Percentiles rank a stretch among this genome's conserved stretches.
phyloP scores from a whole-genome alignment of 1,140 invertebrate genomes.

The Lordiphosa stackelbergi region DNA sequence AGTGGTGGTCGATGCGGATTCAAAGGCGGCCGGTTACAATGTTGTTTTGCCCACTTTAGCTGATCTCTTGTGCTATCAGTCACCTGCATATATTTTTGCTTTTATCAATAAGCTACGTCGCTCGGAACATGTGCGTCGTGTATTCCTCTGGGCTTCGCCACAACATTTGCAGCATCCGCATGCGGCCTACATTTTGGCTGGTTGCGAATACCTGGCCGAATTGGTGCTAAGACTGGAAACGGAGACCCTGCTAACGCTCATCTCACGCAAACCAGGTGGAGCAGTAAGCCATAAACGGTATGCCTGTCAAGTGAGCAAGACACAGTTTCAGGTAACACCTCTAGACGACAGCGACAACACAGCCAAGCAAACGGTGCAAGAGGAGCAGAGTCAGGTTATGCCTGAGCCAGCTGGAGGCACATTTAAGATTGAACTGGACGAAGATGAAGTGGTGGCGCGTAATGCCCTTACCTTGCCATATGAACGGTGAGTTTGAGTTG shows the following conservation, averaged over 20 bases:
- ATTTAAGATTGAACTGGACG: conserved; percentile 73
- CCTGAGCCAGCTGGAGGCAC: conserved; percentile 40
- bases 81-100: conserved; percentile 51
- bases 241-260: conserved; percentile 37
- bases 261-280: conserved; percentile 56
- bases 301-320: conserved; percentile 51
- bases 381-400: conserved; percentile 2
- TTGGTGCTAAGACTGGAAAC: conserved; percentile 55
- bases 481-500: conserved; percentile 56
- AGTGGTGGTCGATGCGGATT: neutral
- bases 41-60: conserved; percentile 62
- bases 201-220: conserved; percentile 67
- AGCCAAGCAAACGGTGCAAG: conserved; percentile 9
- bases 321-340: conserved; percentile 50
- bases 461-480: conserved; percentile 75
- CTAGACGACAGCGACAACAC: neutral
- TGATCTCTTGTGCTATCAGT: conserved; percentile 60
- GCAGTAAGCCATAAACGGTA: conserved; percentile 55
- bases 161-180: conserved; percentile 44
- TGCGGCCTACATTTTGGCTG: conserved; percentile 51
- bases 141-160: conserved; percentile 65
- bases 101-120: conserved; percentile 54
- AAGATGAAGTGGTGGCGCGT: conserved; percentile 70
- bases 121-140: conserved; percentile 53
- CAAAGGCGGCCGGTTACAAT: conserved; percentile 40